These are phyloP conservation scores for Potamarius usumacintae DNA, from an alignment of 2,113 vertebrate genomes.

Conservation along the genomic window DNA sequence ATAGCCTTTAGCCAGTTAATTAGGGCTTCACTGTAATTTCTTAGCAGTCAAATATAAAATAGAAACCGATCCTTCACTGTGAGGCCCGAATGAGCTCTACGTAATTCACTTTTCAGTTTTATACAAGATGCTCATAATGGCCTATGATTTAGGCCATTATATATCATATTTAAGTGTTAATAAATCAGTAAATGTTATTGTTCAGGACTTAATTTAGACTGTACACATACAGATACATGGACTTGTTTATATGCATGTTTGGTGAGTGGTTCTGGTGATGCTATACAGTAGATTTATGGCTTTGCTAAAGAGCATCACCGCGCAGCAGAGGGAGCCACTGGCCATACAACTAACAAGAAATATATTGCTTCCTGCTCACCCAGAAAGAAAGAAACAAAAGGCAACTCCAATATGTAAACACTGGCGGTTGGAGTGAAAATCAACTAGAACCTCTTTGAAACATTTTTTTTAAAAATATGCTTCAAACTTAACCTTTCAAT, in stretches of 20 bases:
- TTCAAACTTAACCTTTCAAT: not conserved
- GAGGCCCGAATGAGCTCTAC: not conserved
- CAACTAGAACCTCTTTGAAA: not conserved
- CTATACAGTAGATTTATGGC: constrained; percentile 36
- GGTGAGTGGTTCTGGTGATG: constrained; percentile 8
- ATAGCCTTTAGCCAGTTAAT: not conserved
- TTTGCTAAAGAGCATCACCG: not conserved
- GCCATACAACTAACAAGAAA: not conserved
- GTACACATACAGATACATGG: not conserved
- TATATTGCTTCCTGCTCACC: not conserved
- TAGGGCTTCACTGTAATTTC: not conserved
- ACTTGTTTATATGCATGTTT: not conserved
- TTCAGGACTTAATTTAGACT: not conserved
- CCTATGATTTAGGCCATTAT: not conserved
- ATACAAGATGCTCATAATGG: constrained; percentile 2
- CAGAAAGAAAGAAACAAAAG: not conserved
- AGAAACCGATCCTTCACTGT: not conserved
- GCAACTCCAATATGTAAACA: constrained; percentile 7
- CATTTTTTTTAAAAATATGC: no score
- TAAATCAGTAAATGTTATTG: not conserved
- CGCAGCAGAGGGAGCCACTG: constrained; percentile 42
- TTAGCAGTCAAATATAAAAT: not conserved
- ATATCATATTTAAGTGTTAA: not conserved
- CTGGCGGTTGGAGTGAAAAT: not conserved
- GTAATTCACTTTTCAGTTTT: not conserved